Percentiles rank a stretch among this genome's conserved stretches.
Evolutionary conservation across 2,113 vertebrate genomes (phyloP).

Genomic region (Puntigrus tetrazona): DNA sequence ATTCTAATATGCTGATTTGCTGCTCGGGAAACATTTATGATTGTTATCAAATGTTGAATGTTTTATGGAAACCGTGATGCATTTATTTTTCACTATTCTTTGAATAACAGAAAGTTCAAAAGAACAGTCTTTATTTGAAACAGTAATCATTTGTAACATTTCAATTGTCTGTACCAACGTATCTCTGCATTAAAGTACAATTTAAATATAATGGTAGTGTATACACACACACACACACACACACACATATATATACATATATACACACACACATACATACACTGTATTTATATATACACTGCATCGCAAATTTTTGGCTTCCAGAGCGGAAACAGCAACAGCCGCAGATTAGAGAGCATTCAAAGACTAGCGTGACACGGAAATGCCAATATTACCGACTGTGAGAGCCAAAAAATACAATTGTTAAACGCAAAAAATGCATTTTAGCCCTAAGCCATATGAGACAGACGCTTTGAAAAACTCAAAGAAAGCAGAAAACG

Average conservation of each 20-base stretch:
- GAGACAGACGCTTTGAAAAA: background rate
- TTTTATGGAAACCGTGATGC: no score
- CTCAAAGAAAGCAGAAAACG: background rate
- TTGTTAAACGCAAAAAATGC: background rate
- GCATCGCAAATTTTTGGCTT: background rate
- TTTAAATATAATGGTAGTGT: background rate
- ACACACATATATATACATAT: background rate
- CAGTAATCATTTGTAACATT: no score
- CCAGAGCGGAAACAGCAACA: slow-evolving; percentile 53
- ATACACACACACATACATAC: background rate
- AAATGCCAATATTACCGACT: slow-evolving; percentile 58
- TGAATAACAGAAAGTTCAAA: background rate
- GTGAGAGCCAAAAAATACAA: slow-evolving; percentile 52
- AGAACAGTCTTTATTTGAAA: background rate
- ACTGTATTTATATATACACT: background rate
- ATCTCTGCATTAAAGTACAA: no score
- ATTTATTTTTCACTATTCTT: no score
- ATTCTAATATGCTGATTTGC: no score
- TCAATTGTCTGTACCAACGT: no score
- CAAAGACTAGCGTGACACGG: slow-evolving; percentile 44
- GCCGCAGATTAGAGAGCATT: slow-evolving; percentile 61
- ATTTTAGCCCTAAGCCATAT: slow-evolving; percentile 33
- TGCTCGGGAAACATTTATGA: no score
- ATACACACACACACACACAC: slow-evolving; percentile 36
- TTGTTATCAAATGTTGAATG: no score